phyloP scores from a whole-genome alignment of 2,797 vertebrate genomes.

The Eulemur albifrons region DNA sequence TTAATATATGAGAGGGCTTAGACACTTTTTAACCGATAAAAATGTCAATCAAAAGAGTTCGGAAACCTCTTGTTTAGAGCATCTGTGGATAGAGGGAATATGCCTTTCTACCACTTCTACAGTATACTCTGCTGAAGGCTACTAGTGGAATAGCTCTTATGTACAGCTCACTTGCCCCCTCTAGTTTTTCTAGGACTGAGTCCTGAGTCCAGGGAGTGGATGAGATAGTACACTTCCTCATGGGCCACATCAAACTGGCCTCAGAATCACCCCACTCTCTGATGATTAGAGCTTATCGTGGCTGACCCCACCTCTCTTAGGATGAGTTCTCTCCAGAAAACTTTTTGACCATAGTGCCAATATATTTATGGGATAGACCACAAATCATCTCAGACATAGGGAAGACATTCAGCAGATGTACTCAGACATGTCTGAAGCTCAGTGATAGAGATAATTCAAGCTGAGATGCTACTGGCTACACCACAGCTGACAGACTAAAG shows the following conservation, averaged over 20 bases:
- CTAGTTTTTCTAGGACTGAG: background rate
- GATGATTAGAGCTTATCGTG: background rate
- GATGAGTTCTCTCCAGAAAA: background rate
- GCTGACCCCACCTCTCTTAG: background rate
- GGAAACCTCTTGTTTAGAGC: background rate
- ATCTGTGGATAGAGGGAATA: background rate
- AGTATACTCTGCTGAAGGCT: background rate
- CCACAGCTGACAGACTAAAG: background rate
- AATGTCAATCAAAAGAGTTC: background rate
- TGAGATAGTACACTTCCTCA: background rate
- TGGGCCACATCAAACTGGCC: background rate
- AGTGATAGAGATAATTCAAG: background rate
- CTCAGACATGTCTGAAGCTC: background rate
- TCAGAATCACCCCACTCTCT: conserved; percentile 1
- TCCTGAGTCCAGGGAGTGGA: background rate
- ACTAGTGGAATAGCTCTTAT: background rate
- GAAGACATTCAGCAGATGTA: background rate
- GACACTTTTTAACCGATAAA: background rate
- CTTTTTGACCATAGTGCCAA: background rate
- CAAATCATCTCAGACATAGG: background rate
- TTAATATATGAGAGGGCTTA: background rate
- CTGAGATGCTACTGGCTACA: background rate
- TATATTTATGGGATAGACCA: background rate
- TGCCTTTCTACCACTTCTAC: background rate
- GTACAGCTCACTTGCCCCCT: background rate